Evolutionary conservation across 1,140 invertebrate species (phyloP).

Genomic region (Campodea augens): DNA sequence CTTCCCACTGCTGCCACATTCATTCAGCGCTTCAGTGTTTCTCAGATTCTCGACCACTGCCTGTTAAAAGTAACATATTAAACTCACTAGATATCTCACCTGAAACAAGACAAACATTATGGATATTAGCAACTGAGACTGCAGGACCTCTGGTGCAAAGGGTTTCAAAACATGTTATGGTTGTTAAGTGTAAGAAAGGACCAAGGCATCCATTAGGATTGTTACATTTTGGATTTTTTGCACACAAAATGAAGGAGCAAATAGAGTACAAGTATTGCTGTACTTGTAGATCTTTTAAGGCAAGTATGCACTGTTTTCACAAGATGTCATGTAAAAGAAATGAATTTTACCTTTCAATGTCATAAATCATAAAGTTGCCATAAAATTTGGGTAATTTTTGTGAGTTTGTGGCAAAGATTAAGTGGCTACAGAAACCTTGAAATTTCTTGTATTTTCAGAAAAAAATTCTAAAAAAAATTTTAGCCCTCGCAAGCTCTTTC

Average conservation of each 20-base stretch:
- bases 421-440: no score
- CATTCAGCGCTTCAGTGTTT: conserved; percentile 43
- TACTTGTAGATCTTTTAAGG: conserved; percentile 39
- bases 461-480: no score
- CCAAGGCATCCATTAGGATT: conserved; percentile 51
- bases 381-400: no score
- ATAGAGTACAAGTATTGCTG: conserved; percentile 41
- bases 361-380: no score
- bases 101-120: conserved; percentile 43
- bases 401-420: no score
- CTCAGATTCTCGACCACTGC: conserved; percentile 38
- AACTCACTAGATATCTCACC: conserved; percentile 38
- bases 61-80: conserved; percentile 43
- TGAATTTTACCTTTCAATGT: no score
- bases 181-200: conserved; percentile 48
- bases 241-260: conserved; percentile 29
- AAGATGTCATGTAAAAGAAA: no score
- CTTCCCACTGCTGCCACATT: conserved; percentile 56
- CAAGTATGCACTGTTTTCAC: no score
- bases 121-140: conserved; percentile 38
- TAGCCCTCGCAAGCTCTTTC: no score
- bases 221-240: conserved; percentile 46
- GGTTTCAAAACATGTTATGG: conserved; percentile 56
- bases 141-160: conserved; percentile 50
- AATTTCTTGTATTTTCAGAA: no score